Conservation (phyloP, 2,113 vertebrate species). For the Trogon surrucura region DNA sequence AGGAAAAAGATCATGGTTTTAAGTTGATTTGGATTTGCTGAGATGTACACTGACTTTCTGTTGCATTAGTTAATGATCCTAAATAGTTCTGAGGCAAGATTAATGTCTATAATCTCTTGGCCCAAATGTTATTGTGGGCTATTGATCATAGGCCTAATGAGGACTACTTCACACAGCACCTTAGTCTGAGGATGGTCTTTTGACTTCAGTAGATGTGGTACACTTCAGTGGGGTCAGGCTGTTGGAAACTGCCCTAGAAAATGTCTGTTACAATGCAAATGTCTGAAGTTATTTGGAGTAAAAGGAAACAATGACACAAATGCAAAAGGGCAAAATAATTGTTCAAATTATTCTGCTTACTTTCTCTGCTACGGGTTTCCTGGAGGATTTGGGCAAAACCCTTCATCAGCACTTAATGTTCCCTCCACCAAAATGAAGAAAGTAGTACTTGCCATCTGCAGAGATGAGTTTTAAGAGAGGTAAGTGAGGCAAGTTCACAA, state of each 20-base stretch:
- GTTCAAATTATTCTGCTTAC: background rate
- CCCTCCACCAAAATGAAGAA: background rate
- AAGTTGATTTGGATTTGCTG: background rate
- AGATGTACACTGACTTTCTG: background rate
- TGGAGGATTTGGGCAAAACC: background rate
- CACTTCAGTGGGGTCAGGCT: background rate
- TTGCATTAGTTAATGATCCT: background rate
- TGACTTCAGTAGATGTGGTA: background rate
- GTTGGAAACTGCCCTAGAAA: background rate
- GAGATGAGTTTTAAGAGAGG: background rate
- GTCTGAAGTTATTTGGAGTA: background rate
- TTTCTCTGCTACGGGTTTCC: background rate
- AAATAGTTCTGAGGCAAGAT: background rate
- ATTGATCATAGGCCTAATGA: background rate
- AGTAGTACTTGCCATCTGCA: background rate
- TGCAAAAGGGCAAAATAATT: background rate
- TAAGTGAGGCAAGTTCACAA: background rate
- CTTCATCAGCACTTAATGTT: background rate
- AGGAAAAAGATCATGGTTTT: background rate
- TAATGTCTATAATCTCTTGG: background rate
- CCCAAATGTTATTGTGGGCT: background rate
- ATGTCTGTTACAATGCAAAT: background rate
- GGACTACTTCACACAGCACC: background rate
- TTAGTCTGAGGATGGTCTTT: background rate
- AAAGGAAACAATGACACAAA: background rate